Evolutionary conservation across 1,140 invertebrate species (phyloP), one percentile per base, ranked within the genome.

Genomic region (Macrotrachela quadricornifera): DNA sequence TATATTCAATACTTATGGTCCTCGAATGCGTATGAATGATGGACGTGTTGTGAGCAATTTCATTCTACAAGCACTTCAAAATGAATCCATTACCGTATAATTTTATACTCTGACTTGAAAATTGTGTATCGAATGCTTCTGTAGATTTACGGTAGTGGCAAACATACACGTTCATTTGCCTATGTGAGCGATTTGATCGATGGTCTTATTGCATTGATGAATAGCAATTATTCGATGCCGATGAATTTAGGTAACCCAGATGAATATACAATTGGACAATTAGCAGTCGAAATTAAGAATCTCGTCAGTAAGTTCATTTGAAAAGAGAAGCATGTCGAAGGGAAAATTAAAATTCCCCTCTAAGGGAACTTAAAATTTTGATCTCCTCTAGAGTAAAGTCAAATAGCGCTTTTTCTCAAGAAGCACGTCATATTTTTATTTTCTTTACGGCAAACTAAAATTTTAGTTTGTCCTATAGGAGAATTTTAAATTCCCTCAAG

Each of bases 1-100:
- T 57, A 97, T 99, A 59, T 99, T 99, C 65, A 99, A 99, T 65
- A 99, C 94, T 0, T 97, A 91, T 68, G 94, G 94, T n/a, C 92
- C 92, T 0, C 72, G 92, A 63, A 99, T 99, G 94, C 90, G 96
- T 63, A 87, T 92, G 75, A 91, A 94, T 62, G 94, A 99, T 73
- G 92, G 92, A 8, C 73, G 94, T 43, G 92, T 99, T 4, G 92
- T 99, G 0, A 95, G 88, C 13, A 97, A 97, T 73, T 97, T 99
- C 63, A 90, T 99, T 57, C 76, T 95, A 46, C 92, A 99, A 73
- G 85, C 90, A 10, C 69, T 99, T 48, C 80, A 90, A 65, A 85
- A 90, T 69, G 77, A 92, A 64, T 81, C 84, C 10, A 90, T 97
- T 42, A 97, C 91, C 0, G 83, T 88, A 71, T 61, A n/a, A n/a